Evolutionary conservation across 2,797 vertebrate genomes (phyloP).

Genomic region (Phrynocephalus guinanensis): DNA sequence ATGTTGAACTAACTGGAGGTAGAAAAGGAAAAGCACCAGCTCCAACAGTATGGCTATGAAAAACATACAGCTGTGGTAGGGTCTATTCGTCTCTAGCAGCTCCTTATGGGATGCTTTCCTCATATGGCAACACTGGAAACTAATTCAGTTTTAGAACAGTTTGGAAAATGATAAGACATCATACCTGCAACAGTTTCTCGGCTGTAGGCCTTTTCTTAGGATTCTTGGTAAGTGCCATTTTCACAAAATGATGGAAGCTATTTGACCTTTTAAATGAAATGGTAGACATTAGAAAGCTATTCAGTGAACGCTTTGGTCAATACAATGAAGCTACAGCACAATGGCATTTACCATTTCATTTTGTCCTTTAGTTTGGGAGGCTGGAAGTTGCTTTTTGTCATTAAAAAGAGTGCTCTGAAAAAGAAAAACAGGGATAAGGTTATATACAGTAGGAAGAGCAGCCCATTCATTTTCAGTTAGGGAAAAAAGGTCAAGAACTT

Average conservation of each 20-base stretch:
- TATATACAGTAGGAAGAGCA: neutral
- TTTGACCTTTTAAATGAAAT: constrained; percentile 86
- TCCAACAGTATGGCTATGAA: neutral
- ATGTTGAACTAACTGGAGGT: neutral
- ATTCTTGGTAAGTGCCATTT: constrained; percentile 96
- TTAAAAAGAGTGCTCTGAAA: constrained; percentile 95
- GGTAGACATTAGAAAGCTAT: constrained; percentile 35
- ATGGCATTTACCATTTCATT: constrained; percentile 88
- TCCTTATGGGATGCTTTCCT: constrained; percentile 2
- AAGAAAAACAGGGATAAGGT: constrained; percentile 32
- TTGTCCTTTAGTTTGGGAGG: constrained; percentile 99
- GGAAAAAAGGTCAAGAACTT: neutral
- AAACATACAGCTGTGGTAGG: neutral
- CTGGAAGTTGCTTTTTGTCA: constrained; percentile 99
- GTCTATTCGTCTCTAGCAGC: neutral
- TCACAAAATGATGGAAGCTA: constrained; percentile 98
- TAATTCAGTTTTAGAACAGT: neutral
- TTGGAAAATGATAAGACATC: constrained; percentile 16
- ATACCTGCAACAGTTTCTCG: constrained; percentile 95
- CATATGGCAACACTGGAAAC: neutral
- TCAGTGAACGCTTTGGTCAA: neutral
- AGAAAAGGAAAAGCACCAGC: neutral
- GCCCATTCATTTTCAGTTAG: neutral
- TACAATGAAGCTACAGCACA: constrained; percentile 41
- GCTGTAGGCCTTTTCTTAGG: constrained; percentile 95